Conservation (phyloP, 2,888 invertebrate genomes). For the Polyommatus iphigenia region DNA sequence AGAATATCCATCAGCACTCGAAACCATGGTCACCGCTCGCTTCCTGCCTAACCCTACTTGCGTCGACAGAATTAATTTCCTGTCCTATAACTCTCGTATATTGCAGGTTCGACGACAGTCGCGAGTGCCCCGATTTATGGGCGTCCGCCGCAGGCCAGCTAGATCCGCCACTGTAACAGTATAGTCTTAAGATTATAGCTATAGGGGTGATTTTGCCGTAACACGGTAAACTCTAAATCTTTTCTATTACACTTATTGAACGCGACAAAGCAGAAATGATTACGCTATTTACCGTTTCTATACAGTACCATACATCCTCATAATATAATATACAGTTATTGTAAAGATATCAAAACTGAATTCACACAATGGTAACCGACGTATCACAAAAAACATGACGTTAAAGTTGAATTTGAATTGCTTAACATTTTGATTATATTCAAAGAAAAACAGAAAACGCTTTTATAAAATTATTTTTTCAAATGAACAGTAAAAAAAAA, state of each 20-base stretch:
- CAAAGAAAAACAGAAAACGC: no score
- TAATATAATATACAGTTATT: no score
- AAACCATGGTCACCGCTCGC: constrained; percentile 47
- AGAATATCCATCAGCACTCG: background rate
- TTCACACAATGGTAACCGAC: no score
- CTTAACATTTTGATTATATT: no score
- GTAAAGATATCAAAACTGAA: no score
- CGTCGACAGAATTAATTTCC: constrained; percentile 78
- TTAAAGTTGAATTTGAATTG: no score
- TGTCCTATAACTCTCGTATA: constrained; percentile 78
- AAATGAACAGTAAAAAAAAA: no score
- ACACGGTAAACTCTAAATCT: background rate
- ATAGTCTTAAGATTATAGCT: background rate
- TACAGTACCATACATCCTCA: background rate
- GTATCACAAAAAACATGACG: no score
- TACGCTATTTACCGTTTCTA: background rate
- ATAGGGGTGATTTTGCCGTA: background rate
- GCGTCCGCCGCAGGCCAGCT: constrained; percentile 61
- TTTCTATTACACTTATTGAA: constrained; percentile 12
- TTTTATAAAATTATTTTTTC: no score
- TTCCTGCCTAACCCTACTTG: constrained; percentile 68
- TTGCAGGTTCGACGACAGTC: constrained; percentile 73
- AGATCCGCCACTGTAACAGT: constrained; percentile 33
- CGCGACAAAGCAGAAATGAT: background rate
- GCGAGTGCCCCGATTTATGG: constrained; percentile 74